These are phyloP conservation scores for Polia nebulosa DNA, from an alignment of 2,888 invertebrate species.

Conservation along the genomic window DNA sequence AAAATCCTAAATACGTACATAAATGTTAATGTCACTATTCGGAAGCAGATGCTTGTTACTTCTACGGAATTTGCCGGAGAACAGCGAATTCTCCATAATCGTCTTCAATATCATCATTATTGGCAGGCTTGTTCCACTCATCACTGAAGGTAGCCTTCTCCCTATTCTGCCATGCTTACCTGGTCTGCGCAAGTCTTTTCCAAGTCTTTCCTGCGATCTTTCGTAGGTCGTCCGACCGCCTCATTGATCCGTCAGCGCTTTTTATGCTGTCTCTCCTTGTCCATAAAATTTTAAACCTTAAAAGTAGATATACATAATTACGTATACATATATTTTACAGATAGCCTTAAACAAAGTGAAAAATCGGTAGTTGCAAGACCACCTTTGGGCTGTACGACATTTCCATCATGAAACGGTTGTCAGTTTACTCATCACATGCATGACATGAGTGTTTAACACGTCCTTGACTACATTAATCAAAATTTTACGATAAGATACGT, in stretches of 20 bases:
- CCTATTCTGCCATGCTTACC: background rate
- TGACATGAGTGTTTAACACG: conserved; percentile 8
- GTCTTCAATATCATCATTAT: background rate
- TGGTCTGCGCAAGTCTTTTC: background rate
- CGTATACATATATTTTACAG: no score
- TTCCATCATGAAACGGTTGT: background rate
- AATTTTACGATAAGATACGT: conserved; percentile 24
- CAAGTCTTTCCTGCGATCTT: background rate
- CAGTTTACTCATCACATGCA: conserved; percentile 10
- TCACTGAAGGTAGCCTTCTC: background rate
- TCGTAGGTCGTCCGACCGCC: background rate
- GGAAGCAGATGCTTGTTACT: background rate
- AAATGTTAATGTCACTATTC: background rate
- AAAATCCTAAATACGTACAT: background rate
- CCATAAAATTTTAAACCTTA: background rate
- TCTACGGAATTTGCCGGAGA: background rate
- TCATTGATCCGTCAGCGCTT: background rate
- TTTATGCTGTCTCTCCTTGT: background rate
- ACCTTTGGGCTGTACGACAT: background rate
- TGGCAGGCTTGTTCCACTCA: background rate
- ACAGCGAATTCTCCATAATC: background rate
- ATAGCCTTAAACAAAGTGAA: background rate
- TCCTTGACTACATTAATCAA: conserved; percentile 30
- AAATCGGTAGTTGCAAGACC: background rate
- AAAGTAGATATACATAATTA: no score